Conservation (phyloP, 2,113 vertebrate genomes). For the Silurus glanis region DNA sequence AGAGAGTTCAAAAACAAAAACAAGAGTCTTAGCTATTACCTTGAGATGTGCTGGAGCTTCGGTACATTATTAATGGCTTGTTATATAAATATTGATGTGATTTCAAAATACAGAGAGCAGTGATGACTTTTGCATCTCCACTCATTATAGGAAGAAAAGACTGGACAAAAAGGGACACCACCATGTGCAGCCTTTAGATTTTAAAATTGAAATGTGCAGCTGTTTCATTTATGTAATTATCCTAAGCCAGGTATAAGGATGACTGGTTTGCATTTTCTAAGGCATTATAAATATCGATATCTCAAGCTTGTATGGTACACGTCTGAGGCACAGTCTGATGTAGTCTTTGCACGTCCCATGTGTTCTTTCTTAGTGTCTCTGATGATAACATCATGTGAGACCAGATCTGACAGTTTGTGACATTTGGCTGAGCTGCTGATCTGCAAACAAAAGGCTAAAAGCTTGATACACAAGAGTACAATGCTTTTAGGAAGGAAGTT, state of each 20-base stretch:
- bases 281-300: background rate
- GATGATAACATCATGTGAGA: constrained; percentile 45
- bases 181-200: background rate
- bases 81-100: constrained; percentile 32
- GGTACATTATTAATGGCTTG: constrained; percentile 58
- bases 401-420: constrained; percentile 58
- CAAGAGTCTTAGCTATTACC: background rate
- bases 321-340: background rate
- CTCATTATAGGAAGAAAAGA: background rate
- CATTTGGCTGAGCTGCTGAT: constrained; percentile 53
- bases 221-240: constrained; percentile 15
- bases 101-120: background rate
- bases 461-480: constrained; percentile 46
- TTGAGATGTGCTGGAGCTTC: constrained; percentile 48
- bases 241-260: background rate
- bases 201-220: background rate
- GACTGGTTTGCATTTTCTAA: background rate
- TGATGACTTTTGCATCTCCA: background rate
- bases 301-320: constrained; percentile 1
- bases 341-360: background rate
- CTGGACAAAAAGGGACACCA: background rate
- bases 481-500: constrained; percentile 39
- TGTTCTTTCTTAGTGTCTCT: constrained; percentile 35
- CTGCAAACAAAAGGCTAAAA: constrained; percentile 46
- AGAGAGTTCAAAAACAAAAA: no score